A percentile compares a stretch with the other conserved stretches of the same genome.
Evolutionary conservation across 2,113 vertebrate species (phyloP).

Genomic region (Alosa alosa): DNA sequence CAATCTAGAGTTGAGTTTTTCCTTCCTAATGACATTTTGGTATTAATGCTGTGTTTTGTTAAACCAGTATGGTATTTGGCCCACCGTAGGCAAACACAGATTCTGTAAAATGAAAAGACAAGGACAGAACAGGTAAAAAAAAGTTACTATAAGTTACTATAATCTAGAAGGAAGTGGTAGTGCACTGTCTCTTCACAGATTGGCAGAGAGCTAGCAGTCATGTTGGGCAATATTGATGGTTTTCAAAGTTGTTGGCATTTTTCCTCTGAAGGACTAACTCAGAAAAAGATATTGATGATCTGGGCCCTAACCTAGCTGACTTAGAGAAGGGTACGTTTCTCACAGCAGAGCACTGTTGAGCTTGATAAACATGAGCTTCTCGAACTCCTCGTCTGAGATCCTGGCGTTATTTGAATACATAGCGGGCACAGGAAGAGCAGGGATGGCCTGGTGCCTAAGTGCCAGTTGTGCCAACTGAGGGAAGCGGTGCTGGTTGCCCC

Average conservation of each 20-base stretch:
- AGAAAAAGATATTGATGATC: background rate
- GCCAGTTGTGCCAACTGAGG: background rate
- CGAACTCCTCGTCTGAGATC: slow-evolving; percentile 17
- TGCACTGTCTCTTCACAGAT: background rate
- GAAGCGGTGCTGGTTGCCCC: slow-evolving; percentile 2
- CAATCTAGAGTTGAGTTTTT: too few species aligned
- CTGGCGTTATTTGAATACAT: background rate
- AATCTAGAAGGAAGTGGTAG: background rate
- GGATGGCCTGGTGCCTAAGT: slow-evolving; percentile 1
- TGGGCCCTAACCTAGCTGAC: background rate
- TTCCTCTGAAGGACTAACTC: too few species aligned
- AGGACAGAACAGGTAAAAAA: too few species aligned
- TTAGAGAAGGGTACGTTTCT: background rate
- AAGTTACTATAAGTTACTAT: too few species aligned
- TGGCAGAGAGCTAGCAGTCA: background rate
- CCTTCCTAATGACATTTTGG: too few species aligned
- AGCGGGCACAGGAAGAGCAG: background rate
- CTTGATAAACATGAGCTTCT: slow-evolving; percentile 29
- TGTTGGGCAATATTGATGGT: background rate
- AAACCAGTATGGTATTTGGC: too few species aligned
- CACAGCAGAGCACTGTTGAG: slow-evolving; percentile 19
- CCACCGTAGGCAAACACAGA: too few species aligned
- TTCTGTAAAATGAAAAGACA: too few species aligned
- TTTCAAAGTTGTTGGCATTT: too few species aligned
- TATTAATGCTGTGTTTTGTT: too few species aligned